A percentile compares a stretch with the other conserved stretches of the same genome.
phyloP scores from a whole-genome alignment of 2,113 vertebrate species.

The Ammodramus savannarum region DNA sequence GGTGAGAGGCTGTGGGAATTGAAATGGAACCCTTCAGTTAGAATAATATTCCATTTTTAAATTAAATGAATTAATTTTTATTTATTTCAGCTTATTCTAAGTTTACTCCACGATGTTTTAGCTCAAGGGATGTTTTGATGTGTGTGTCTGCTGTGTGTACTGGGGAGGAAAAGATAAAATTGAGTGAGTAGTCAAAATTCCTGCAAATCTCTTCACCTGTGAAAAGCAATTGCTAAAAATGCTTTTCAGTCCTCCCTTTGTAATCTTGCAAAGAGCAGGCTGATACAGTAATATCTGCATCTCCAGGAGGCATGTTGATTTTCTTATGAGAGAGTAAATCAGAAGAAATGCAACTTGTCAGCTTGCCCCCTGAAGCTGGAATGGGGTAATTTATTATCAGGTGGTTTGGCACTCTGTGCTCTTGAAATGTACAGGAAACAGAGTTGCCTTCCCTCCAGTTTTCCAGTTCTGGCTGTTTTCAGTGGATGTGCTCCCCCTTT shows the following conservation, averaged over 20 bases:
- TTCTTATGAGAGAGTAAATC: background rate
- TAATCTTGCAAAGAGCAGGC: background rate
- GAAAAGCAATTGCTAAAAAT: slow-evolving; percentile 11
- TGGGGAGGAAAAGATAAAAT: background rate
- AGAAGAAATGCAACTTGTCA: background rate
- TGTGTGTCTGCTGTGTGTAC: background rate
- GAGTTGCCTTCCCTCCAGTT: background rate
- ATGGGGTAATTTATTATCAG: background rate
- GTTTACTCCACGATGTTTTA: background rate
- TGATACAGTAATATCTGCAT: background rate
- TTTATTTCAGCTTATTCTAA: background rate
- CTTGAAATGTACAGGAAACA: background rate
- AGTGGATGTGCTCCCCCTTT: background rate
- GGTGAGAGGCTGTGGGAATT: background rate
- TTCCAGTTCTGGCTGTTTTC: background rate
- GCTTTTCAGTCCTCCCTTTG: background rate
- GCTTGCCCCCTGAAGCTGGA: background rate
- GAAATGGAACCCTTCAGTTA: background rate
- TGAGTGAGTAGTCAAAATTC: background rate
- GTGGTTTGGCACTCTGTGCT: background rate
- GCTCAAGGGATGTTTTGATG: background rate
- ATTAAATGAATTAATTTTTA: background rate
- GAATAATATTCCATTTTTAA: background rate
- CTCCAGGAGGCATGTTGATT: background rate
- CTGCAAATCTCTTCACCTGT: background rate